Conservation (phyloP, 1,140 invertebrate genomes). For the Xylocopa sonorina region DNA sequence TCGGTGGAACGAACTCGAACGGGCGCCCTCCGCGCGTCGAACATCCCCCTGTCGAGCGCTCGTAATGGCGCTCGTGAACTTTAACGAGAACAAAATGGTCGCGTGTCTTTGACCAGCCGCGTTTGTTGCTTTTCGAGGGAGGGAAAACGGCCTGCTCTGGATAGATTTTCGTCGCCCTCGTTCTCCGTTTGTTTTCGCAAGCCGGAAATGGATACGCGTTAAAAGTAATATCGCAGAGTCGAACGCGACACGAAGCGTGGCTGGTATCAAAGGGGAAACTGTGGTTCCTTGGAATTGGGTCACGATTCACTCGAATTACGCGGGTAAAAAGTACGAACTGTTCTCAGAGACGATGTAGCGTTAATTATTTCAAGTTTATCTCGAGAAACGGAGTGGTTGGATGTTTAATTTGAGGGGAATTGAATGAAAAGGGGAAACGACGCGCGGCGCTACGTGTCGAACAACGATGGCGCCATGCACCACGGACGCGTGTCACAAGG, state of each 20-base stretch:
- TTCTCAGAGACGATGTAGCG: too few species aligned
- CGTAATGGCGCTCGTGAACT: constrained; percentile 26
- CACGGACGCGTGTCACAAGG: constrained; percentile 12
- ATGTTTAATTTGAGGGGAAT: too few species aligned
- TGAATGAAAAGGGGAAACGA: background rate
- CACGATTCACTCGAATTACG: background rate
- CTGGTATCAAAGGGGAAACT: too few species aligned
- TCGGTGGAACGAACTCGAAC: constrained; percentile 38
- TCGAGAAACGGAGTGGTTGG: too few species aligned
- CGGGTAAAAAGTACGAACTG: too few species aligned
- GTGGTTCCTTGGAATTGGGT: background rate
- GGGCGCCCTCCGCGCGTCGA: background rate
- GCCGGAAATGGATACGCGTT: background rate
- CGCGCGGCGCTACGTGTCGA: background rate
- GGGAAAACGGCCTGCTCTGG: background rate
- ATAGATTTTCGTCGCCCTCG: background rate
- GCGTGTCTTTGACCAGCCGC: background rate
- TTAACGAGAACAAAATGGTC: constrained; percentile 38
- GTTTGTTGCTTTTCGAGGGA: constrained; percentile 20
- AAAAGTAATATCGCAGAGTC: background rate
- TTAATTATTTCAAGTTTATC: too few species aligned
- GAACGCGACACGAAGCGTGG: background rate
- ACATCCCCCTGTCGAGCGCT: background rate
- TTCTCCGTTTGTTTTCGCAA: background rate
- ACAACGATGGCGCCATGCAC: constrained; percentile 2